phyloP scores from a whole-genome alignment of 2,797 vertebrate species.

The Buphagus erythrorhynchus region DNA sequence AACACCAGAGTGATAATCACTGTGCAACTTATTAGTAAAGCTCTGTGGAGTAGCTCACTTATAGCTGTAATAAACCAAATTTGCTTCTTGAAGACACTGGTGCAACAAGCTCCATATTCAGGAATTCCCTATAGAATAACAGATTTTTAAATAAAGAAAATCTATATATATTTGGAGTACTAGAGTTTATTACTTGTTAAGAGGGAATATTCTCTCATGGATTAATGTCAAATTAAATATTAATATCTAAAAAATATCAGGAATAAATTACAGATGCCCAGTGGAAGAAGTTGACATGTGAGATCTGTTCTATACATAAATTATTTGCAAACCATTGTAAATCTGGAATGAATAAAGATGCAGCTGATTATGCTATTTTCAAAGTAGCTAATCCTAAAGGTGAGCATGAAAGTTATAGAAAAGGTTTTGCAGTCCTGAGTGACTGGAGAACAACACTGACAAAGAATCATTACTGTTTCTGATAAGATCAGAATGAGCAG shows the following conservation, averaged over 20 bases:
- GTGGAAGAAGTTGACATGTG: not conserved
- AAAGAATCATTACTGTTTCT: not conserved
- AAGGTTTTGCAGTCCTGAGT: not conserved
- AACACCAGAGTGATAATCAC: conserved; percentile 40
- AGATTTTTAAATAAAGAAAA: not conserved
- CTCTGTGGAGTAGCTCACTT: conserved; percentile 11
- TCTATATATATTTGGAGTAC: not conserved
- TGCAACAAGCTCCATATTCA: not conserved
- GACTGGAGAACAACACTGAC: not conserved
- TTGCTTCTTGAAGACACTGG: not conserved
- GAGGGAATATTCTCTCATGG: not conserved
- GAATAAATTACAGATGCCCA: not conserved
- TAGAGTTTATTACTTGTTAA: not conserved
- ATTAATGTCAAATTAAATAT: not conserved
- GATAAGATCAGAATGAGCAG: not conserved
- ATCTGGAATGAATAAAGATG: not conserved
- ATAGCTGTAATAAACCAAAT: not conserved
- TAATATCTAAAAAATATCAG: not conserved
- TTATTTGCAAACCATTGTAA: not conserved
- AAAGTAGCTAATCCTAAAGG: not conserved
- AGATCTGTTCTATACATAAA: not conserved
- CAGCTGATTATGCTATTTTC: not conserved
- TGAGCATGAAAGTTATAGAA: not conserved
- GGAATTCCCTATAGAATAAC: not conserved
- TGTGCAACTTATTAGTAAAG: conserved; percentile 39